Base-by-base conservation (phyloP, 2,113 vertebrate species). In the Gopherus flavomarginatus region DNA sequence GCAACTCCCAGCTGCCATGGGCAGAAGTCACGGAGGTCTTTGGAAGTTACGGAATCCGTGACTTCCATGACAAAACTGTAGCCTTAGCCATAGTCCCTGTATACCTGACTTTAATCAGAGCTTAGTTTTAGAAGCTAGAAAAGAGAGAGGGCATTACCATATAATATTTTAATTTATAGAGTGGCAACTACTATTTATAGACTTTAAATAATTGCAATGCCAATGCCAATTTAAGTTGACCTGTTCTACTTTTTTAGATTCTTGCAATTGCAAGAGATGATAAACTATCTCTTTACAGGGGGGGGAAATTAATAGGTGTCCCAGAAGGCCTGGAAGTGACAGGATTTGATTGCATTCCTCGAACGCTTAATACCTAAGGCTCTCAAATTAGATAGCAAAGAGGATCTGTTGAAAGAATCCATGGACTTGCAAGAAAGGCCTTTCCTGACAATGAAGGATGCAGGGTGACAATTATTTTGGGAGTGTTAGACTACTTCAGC, bases 241-340 rank as follows among this genome's bases (percentile, higher is more conserved):
- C 83, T 88, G 49, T 93, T 95, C 83, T n/a, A 84, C 88, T 95
- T 95, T 86, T 96, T 86, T 86, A 89, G 86, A 56, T 92, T 35
- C 27, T 90, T 47, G 88, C 85, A 90, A 82, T 82, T 94, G 92
- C 57, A 89, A 52, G 89, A 96, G 88, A 92, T 92, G 27, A 95
- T 95, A 90, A 96, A 96, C 83, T 83, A 44, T 26, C n/a, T 91
- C 86, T 92, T 85, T 97, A 6, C 81, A 86, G 95, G 95, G 92
- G 84, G 84, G 86, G 49, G 93, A 85, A 94, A 94, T 97, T 97
- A 97, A 96, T 97, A 89, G 93, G 83, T 97, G 88, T 93, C 92
- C 82, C 82, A 11, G 81, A 82, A 87, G 85, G 54, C 78, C 93
- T 91, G 85, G 79, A 94, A 95, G 94, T 96, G 86, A 90, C 88